Evolutionary conservation across 2,113 vertebrate species (phyloP).

Genomic region (Neogale vison): DNA sequence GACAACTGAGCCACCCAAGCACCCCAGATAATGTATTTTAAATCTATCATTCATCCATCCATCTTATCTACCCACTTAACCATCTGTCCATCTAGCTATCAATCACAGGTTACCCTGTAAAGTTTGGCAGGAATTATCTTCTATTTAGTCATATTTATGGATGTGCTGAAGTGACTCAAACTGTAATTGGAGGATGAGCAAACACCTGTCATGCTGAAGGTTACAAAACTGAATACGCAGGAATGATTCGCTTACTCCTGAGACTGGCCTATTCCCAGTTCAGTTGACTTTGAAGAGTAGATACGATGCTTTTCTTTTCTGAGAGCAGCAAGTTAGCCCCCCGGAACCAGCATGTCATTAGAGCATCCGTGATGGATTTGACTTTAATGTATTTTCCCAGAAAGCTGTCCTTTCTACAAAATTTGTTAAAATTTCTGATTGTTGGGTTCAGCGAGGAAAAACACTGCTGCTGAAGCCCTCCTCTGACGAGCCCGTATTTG

Average conservation of each 20-base stretch:
- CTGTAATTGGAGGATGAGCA: not conserved
- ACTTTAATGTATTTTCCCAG: conserved; percentile 39
- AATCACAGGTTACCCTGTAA: not conserved
- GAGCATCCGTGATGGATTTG: conserved; percentile 17
- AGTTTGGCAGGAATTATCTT: not conserved
- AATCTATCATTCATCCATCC: not conserved
- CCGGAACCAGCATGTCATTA: not conserved
- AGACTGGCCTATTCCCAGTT: not conserved
- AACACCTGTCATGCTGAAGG: not conserved
- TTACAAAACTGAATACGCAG: not conserved
- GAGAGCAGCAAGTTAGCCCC: conserved; percentile 38
- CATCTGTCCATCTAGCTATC: not conserved
- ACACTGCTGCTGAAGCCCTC: not conserved
- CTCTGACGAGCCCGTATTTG: conserved; percentile 52
- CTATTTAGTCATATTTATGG: not conserved
- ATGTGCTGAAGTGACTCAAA: not conserved
- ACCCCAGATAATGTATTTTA: not conserved
- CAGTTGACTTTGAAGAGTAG: conserved; percentile 55
- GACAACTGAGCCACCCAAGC: too few relatives aligned
- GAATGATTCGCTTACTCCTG: not conserved
- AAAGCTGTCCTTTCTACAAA: conserved; percentile 9
- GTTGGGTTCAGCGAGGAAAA: not conserved
- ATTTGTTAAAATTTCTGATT: not conserved
- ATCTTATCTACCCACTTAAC: not conserved
- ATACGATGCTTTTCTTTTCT: conserved; percentile 1